These are phyloP conservation scores for Arenicola marina DNA, from an alignment of 2,888 invertebrate species.

Conservation along the genomic window DNA sequence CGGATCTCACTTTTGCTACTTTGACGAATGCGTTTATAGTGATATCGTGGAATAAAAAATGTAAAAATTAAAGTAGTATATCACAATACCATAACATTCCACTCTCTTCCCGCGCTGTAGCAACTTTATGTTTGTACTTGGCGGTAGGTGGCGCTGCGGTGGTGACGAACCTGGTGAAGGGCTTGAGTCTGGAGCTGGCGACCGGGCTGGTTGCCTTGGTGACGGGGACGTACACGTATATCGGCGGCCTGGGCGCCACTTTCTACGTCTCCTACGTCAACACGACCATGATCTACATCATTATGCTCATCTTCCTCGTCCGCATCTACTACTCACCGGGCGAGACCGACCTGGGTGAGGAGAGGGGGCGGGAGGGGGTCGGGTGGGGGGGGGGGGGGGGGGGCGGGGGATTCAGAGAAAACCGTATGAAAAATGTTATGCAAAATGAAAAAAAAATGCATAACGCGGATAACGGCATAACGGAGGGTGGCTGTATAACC, in stretches of 20 bases:
- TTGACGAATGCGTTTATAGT: no score
- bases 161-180: slow-evolving; percentile 51
- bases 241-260: slow-evolving; percentile 58
- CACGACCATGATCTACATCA: slow-evolving; percentile 54
- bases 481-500: no score
- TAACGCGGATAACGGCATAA: no score
- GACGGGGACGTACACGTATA: slow-evolving; percentile 55
- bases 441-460: no score
- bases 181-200: slow-evolving; percentile 52
- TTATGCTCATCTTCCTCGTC: slow-evolving; percentile 54
- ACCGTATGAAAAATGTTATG: no score
- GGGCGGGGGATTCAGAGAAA: no score
- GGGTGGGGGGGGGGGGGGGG: no score
- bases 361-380: no score
- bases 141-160: slow-evolving; percentile 54
- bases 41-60: no score
- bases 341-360: background rate
- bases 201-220: slow-evolving; percentile 48
- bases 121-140: background rate
- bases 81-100: background rate
- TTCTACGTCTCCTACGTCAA: slow-evolving; percentile 62
- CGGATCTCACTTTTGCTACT: no score
- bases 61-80: background rate
- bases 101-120: background rate
- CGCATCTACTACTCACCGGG: slow-evolving; percentile 48